Evolutionary conservation across 2,888 invertebrate species (phyloP).

Genomic region (Ophonus ardosiacus): DNA sequence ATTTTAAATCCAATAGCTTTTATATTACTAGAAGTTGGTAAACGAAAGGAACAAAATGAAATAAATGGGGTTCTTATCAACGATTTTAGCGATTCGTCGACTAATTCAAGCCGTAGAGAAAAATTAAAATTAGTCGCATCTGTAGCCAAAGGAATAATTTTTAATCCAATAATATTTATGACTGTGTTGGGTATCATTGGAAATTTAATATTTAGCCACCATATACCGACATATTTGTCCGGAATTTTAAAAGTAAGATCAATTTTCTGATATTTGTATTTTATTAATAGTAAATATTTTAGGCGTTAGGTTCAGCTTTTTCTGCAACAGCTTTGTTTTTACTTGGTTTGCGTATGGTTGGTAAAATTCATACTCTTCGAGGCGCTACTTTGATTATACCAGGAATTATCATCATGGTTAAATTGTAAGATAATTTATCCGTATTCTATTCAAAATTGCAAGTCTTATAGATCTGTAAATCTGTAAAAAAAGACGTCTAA

Average conservation of each 20-base stretch:
- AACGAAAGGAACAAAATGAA: constrained; percentile 77
- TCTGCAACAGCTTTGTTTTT: constrained; percentile 94
- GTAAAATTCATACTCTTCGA: constrained; percentile 87
- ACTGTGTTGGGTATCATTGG: constrained; percentile 93
- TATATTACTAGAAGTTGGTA: constrained; percentile 88
- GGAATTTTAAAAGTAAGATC: constrained; percentile 84
- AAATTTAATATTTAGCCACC: constrained; percentile 88
- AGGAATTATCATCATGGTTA: constrained; percentile 91
- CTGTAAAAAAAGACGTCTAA: too few species aligned
- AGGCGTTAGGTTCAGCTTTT: constrained; percentile 92
- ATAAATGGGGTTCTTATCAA: constrained; percentile 65
- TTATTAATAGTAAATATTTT: constrained; percentile 67
- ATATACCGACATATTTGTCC: constrained; percentile 85
- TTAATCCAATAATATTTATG: constrained; percentile 95
- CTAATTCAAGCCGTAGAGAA: constrained; percentile 19
- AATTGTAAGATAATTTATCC: constrained; percentile 81
- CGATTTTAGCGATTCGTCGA: constrained; percentile 39
- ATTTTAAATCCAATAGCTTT: constrained; percentile 95
- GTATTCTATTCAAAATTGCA: too few species aligned
- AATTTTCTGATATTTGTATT: constrained; percentile 26
- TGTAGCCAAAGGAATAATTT: constrained; percentile 84
- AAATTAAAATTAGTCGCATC: constrained; percentile 71
- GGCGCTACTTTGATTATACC: constrained; percentile 90
- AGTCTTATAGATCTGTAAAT: too few species aligned
- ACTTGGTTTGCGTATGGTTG: constrained; percentile 94